These are phyloP conservation scores for Brachypodius melanocephalos DNA, from an alignment of 2,113 vertebrate genomes.

Conservation along the genomic window DNA sequence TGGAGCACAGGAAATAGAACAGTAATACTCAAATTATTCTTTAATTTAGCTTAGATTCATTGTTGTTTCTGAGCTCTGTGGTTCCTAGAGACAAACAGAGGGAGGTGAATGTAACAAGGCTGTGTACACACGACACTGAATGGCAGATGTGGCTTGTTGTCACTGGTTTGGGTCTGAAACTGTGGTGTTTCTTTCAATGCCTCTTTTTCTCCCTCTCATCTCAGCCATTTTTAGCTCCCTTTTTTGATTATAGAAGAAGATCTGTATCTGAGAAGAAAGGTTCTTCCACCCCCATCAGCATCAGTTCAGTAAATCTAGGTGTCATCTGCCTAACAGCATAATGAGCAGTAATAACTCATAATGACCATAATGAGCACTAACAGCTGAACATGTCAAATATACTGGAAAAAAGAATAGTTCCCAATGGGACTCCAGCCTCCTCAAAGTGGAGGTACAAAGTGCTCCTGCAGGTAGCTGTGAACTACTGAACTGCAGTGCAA, in stretches of 20 bases:
- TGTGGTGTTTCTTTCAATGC: neutral
- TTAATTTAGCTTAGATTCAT: neutral
- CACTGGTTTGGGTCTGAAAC: neutral
- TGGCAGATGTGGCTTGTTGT: neutral
- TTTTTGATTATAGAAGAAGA: neutral
- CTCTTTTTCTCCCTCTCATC: neutral
- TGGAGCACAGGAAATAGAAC: neutral
- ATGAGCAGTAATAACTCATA: conserved; percentile 63
- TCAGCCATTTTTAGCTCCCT: neutral
- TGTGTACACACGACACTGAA: rapidly evolving
- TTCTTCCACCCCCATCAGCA: conserved; percentile 8
- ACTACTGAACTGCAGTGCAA: neutral
- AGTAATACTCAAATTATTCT: neutral
- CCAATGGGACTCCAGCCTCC: conserved; percentile 29
- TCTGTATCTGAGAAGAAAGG: neutral
- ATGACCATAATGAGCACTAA: conserved; percentile 63
- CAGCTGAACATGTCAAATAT: conserved; percentile 66
- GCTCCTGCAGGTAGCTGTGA: neutral
- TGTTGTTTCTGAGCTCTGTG: neutral
- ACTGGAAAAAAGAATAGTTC: conserved; percentile 28
- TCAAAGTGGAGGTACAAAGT: conserved; percentile 6
- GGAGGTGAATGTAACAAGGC: neutral
- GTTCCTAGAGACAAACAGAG: neutral
- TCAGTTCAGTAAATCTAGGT: conserved; percentile 53
- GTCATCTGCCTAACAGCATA: conserved; percentile 62